Conservation (phyloP, 2,888 invertebrate genomes). For the Schizaphis graminum region DNA sequence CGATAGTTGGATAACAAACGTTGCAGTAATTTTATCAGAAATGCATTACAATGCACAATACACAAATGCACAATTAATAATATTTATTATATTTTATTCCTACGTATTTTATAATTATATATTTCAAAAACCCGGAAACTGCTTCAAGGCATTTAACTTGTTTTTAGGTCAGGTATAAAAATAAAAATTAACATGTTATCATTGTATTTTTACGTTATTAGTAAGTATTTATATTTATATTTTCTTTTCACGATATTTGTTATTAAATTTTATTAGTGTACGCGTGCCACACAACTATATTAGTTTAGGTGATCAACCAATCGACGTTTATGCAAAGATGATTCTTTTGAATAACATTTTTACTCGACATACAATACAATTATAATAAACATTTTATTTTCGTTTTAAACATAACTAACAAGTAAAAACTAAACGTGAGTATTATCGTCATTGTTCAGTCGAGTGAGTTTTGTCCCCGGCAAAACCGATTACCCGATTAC, state of each 20-base stretch:
- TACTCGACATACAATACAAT: background rate
- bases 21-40: constrained; percentile 37
- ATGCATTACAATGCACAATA: background rate
- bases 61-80: background rate
- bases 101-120: background rate
- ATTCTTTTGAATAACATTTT: background rate
- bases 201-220: background rate
- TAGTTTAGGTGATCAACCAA: background rate
- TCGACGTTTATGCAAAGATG: background rate
- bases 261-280: background rate
- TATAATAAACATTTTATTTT: background rate
- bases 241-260: background rate
- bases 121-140: background rate
- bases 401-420: background rate
- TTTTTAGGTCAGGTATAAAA: constrained; percentile 32
- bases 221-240: background rate
- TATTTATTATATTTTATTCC: background rate
- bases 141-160: background rate
- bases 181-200: background rate
- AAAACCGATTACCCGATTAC: no score
- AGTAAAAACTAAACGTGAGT: background rate
- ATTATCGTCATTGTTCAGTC: background rate
- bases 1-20: background rate
- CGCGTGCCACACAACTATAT: background rate
- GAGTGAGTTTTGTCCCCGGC: background rate